phyloP scores from a whole-genome alignment of 1,140 invertebrate genomes.

The Orius laevigatus region DNA sequence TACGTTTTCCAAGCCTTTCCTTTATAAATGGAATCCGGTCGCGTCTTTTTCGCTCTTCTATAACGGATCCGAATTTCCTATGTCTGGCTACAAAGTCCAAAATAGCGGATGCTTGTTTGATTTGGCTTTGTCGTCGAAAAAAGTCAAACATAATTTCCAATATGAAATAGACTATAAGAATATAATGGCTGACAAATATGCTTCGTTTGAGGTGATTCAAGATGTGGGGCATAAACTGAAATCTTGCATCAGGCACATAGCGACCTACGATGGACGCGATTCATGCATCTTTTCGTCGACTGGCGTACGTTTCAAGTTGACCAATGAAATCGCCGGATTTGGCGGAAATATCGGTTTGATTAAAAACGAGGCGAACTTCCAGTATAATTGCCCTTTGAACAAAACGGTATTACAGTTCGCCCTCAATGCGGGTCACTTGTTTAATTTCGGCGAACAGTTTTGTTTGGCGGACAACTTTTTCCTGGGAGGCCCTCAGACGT shows the following conservation, averaged over 20 bases:
- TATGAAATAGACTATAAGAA: conserved; percentile 71
- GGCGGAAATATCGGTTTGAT: conserved; percentile 75
- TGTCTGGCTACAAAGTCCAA: conserved; percentile 57
- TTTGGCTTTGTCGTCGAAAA: conserved; percentile 24
- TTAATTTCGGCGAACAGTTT: conserved; percentile 39
- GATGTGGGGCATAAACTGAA: conserved; percentile 72
- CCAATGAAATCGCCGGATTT: conserved; percentile 66
- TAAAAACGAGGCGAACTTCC: conserved; percentile 62
- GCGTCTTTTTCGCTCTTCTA: conserved; percentile 51
- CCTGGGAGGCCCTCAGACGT: conserved; percentile 65
- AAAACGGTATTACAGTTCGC: conserved; percentile 51
- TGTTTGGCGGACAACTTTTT: conserved; percentile 65
- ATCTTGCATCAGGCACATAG: conserved; percentile 61
- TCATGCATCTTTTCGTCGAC: conserved; percentile 54
- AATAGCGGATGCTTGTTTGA: conserved; percentile 48
- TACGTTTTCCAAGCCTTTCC: conserved; percentile 57
- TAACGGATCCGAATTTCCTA: conserved; percentile 52
- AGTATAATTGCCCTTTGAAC: conserved; percentile 54
- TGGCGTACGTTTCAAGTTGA: conserved; percentile 49
- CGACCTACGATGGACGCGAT: conserved; percentile 61
- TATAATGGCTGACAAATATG: conserved; percentile 42
- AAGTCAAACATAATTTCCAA: conserved; percentile 61
- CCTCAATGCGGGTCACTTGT: conserved; percentile 44
- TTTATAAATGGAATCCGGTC: conserved; percentile 33
- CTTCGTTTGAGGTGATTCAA: conserved; percentile 63